phyloP scores from a whole-genome alignment of 1,140 invertebrate species.

The Cherax quadricarinatus region DNA sequence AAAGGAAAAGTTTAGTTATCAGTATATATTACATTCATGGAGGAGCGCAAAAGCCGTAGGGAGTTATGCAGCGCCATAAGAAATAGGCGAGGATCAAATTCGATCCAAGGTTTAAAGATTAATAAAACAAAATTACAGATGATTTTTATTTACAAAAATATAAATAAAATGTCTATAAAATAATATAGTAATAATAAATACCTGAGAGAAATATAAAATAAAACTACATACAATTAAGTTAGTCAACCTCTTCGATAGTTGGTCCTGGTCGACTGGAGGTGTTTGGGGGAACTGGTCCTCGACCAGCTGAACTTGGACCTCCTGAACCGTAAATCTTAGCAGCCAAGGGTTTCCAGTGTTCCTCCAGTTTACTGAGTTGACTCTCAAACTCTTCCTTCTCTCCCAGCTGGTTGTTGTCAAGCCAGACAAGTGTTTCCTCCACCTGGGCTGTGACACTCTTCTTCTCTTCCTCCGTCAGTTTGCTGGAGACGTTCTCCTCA shows the following conservation, averaged over 20 bases:
- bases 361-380: conserved; percentile 76
- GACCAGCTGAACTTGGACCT: not conserved
- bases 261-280: not conserved
- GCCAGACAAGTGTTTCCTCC: conserved; percentile 77
- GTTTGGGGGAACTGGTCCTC: not conserved
- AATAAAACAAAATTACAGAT: too few species aligned
- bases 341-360: not conserved
- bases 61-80: too few species aligned
- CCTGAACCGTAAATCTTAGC: not conserved
- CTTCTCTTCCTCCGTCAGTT: conserved; percentile 80
- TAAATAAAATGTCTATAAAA: too few species aligned
- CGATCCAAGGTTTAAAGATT: too few species aligned
- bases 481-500: conserved; percentile 82
- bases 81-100: too few species aligned
- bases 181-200: not conserved
- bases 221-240: not conserved
- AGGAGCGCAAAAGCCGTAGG: too few species aligned
- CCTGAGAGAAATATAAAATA: too few species aligned
- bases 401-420: conserved; percentile 77
- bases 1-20: too few species aligned
- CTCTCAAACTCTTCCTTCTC: conserved; percentile 77
- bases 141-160: too few species aligned
- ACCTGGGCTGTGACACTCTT: conserved; percentile 79
- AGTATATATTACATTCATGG: too few species aligned
- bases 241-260: not conserved